A percentile compares a stretch with the other conserved stretches of the same genome.
phyloP scores from a whole-genome alignment of 2,888 invertebrate genomes.

The Hyles lineata region DNA sequence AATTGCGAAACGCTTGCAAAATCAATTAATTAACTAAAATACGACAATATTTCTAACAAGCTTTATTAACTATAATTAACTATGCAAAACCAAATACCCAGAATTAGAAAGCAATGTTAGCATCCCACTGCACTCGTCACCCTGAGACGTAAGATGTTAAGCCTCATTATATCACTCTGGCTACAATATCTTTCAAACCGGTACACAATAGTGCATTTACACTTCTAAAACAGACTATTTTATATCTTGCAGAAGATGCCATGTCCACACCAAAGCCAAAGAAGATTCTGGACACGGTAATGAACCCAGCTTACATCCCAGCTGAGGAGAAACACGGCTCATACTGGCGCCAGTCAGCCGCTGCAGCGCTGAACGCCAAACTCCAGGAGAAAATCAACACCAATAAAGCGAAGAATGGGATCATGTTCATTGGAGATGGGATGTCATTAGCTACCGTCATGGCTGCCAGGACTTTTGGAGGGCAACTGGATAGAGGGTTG shows the following conservation, averaged over 20 bases:
- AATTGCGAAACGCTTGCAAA: too few species aligned
- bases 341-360: conserved; percentile 70
- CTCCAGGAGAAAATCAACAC: conserved; percentile 56
- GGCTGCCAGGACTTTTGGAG: conserved; percentile 88
- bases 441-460: conserved; percentile 91
- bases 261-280: conserved; percentile 61
- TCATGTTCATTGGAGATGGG: conserved; percentile 89
- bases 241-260: conserved; percentile 57
- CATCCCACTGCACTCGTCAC: too few species aligned
- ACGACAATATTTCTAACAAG: too few species aligned
- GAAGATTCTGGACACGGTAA: conserved; percentile 70
- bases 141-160: too few species aligned
- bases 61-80: too few species aligned
- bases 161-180: too few species aligned
- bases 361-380: conserved; percentile 62
- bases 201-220: too few species aligned
- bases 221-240: background rate
- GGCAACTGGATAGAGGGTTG: conserved; percentile 81
- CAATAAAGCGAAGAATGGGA: conserved; percentile 87
- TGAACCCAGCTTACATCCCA: conserved; percentile 70
- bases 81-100: too few species aligned
- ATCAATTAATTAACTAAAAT: too few species aligned
- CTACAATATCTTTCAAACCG: too few species aligned
- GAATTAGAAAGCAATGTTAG: too few species aligned
- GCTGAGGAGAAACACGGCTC: conserved; percentile 72